Base-by-base conservation (phyloP, 2,797 vertebrate genomes). In the Enteromius mattozi region DNA sequence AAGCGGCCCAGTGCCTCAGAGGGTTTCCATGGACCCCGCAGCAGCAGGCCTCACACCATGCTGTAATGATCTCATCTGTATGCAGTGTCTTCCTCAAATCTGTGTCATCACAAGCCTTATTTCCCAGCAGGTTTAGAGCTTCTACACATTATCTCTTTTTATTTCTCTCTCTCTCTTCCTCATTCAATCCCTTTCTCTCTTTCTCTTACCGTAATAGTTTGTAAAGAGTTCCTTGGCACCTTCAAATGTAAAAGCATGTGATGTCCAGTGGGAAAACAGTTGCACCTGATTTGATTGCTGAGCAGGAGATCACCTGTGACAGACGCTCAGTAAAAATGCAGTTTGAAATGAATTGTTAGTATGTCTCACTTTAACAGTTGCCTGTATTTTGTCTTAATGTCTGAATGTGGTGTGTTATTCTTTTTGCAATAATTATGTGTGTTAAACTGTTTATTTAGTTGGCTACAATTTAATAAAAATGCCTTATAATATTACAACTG, bases 41-140 rank as follows among this genome's bases (percentile, higher is more conserved):
- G 69, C 69, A 63, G 65, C 59, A 89, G 82, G 56, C 87, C 86
- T 91, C 89, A 88, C 82, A 68, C 79, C 82, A 79, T 75, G 87
- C 89, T 88, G 81, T 93, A 93, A 93, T 93, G 91, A 93, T 91
- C 91, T 92, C 88, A 93, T 94, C 92, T 94, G 89, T 93, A 94
- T 93, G 92, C 93, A 90, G 88, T 92, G 89, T 92, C 90, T 91
- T 90, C 84, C 83, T 91, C 81, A 88, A 89, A 91, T 91, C 89
- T 86, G 85, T 86, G 84, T 87, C 92, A 85, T 89, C 61, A 83
- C 87, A 90, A 90, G 91, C 89, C 87, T 86, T 72, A 83, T 69
- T 74, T 87, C 84, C 89, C 89, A 86, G 35, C 63, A 86, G 90
- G 80, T 90, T 86, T 78, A 91, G 89, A 85, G 85, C 89, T 85